phyloP scores from a whole-genome alignment of 2,113 vertebrate species.

The Xerus inauris region DNA sequence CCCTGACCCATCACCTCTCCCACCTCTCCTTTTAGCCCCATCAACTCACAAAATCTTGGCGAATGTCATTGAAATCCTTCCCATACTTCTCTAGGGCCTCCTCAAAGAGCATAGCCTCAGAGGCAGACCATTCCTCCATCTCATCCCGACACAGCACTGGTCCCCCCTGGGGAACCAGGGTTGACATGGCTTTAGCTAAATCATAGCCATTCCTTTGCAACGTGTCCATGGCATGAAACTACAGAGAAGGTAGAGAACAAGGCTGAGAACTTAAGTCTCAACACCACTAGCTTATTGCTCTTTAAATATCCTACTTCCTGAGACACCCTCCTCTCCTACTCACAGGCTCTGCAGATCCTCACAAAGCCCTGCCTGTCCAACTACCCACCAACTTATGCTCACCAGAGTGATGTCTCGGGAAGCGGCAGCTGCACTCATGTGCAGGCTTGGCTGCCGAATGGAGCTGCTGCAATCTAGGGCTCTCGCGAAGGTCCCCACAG shows the following conservation, averaged over 20 bases:
- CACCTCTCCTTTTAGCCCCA: background rate
- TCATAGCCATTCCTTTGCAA: slow-evolving; percentile 95
- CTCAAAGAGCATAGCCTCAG: slow-evolving; percentile 96
- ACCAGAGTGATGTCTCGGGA: slow-evolving; percentile 98
- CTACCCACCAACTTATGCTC: slow-evolving; percentile 65
- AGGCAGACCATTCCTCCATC: slow-evolving; percentile 98
- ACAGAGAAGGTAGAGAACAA: background rate
- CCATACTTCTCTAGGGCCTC: slow-evolving; percentile 96
- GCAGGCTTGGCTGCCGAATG: slow-evolving; percentile 96
- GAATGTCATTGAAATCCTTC: slow-evolving; percentile 96
- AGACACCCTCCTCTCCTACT: background rate
- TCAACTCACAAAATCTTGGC: slow-evolving; percentile 94
- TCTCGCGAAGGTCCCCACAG: slow-evolving; percentile 95
- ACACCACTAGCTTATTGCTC: background rate
- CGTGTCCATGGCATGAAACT: slow-evolving; percentile 98
- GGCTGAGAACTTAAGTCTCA: background rate
- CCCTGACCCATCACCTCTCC: background rate
- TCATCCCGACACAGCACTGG: slow-evolving; percentile 95
- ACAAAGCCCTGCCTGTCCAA: background rate
- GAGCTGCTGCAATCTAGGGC: slow-evolving; percentile 98
- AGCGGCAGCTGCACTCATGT: slow-evolving; percentile 96
- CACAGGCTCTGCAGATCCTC: background rate
- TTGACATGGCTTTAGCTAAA: slow-evolving; percentile 95
- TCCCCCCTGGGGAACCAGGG: slow-evolving; percentile 94
- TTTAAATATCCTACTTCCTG: background rate